Evolutionary conservation across 1,140 invertebrate species (phyloP).

Genomic region (Lepidurus packardi): DNA sequence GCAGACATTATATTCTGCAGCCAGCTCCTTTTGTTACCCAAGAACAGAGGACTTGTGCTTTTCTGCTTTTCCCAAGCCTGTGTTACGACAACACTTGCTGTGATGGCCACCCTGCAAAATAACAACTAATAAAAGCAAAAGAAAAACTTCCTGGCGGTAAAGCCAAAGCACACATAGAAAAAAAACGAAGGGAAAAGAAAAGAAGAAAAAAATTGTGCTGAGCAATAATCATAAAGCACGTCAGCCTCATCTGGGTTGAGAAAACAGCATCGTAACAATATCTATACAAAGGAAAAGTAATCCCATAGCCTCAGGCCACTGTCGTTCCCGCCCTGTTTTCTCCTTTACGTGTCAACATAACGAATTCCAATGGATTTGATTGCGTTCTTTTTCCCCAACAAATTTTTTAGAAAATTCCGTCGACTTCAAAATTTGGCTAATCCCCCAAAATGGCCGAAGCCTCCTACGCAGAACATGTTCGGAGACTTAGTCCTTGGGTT

Average conservation of each 20-base stretch:
- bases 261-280: conserved; percentile 15
- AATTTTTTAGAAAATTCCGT: neutral
- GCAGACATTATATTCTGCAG: neutral
- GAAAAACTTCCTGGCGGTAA: neutral
- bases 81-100: neutral
- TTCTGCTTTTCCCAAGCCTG: neutral
- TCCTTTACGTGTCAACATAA: neutral
- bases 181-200: neutral
- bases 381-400: neutral
- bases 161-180: neutral
- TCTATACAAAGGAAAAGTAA: conserved; percentile 20
- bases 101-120: neutral
- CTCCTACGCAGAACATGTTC: no score
- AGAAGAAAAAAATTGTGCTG: neutral
- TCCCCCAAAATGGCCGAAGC: no score
- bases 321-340: neutral
- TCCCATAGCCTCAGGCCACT: neutral
- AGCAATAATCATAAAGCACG: conserved; percentile 22
- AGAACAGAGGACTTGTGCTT: neutral
- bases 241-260: conserved; percentile 16
- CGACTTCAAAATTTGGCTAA: no score
- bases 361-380: neutral
- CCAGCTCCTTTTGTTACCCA: neutral
- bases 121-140: no score
- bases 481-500: no score